Conservation (phyloP, 2,797 vertebrate species). For the Heteromormyrus szaboi region DNA sequence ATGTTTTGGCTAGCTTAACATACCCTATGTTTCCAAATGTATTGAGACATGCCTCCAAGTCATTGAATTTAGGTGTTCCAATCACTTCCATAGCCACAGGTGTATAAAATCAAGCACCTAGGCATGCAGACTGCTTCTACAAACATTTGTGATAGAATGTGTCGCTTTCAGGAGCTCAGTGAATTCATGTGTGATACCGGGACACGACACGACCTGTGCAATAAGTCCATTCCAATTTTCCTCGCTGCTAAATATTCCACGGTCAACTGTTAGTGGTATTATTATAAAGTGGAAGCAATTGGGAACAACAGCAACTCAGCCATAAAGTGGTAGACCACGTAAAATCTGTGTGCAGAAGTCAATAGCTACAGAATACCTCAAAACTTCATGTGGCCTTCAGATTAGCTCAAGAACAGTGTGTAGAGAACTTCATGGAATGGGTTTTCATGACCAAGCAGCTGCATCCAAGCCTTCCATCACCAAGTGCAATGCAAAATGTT, state of each 20-base stretch:
- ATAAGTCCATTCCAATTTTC: background rate
- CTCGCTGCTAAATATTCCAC: background rate
- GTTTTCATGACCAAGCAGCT: no score
- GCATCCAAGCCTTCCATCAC: no score
- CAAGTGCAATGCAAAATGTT: no score
- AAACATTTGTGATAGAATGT: background rate
- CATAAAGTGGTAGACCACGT: background rate
- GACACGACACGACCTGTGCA: background rate
- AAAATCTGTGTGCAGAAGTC: background rate
- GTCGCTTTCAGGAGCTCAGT: background rate
- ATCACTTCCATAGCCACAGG: background rate
- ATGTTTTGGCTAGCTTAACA: background rate
- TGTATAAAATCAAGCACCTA: background rate
- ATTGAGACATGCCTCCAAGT: background rate
- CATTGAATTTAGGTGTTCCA: background rate
- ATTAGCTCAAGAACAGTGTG: no score
- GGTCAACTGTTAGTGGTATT: background rate
- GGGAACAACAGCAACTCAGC: background rate
- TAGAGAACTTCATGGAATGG: no score
- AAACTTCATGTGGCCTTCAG: no score
- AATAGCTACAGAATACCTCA: no score
- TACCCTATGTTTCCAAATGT: background rate
- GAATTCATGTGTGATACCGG: background rate
- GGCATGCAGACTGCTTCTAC: background rate
- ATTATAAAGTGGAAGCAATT: background rate